phyloP scores from a whole-genome alignment of 2,888 invertebrate species.

The Ommatoiulus sabulosus region DNA sequence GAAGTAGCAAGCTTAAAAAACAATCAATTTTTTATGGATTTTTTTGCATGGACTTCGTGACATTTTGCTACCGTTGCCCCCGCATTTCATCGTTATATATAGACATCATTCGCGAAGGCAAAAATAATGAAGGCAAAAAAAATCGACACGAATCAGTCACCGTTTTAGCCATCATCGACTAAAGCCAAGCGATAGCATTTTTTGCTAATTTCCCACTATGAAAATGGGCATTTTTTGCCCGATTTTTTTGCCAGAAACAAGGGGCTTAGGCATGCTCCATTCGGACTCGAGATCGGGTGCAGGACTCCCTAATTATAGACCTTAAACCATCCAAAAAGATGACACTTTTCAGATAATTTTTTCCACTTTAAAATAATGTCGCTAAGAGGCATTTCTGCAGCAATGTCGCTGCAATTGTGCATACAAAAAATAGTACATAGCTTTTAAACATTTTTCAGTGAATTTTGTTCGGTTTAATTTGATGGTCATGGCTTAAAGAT shows the following conservation, averaged over 20 bases:
- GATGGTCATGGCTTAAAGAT: no score
- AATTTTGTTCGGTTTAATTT: no score
- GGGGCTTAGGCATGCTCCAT: not conserved
- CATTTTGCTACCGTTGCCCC: constrained; percentile 40
- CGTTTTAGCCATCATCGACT: constrained; percentile 33
- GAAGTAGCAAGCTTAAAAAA: constrained; percentile 3
- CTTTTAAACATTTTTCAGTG: no score
- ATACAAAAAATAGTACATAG: no score
- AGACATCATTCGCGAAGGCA: not conserved
- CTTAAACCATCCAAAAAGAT: not conserved
- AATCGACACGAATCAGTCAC: not conserved
- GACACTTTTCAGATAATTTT: constrained; percentile 11
- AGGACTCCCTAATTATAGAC: not conserved
- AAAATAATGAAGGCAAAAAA: not conserved
- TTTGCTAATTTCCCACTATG: constrained; percentile 30
- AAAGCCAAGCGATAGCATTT: not conserved
- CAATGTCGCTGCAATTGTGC: no score
- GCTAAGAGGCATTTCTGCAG: not conserved
- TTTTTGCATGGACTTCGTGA: constrained; percentile 10
- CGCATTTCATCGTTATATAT: not conserved
- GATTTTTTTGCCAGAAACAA: not conserved
- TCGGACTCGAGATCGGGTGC: not conserved
- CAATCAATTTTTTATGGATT: constrained; percentile 40
- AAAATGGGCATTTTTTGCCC: not conserved
- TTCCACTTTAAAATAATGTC: not conserved